Base-by-base conservation (phyloP, 2,113 vertebrate genomes). In the Eidolon helvum region DNA sequence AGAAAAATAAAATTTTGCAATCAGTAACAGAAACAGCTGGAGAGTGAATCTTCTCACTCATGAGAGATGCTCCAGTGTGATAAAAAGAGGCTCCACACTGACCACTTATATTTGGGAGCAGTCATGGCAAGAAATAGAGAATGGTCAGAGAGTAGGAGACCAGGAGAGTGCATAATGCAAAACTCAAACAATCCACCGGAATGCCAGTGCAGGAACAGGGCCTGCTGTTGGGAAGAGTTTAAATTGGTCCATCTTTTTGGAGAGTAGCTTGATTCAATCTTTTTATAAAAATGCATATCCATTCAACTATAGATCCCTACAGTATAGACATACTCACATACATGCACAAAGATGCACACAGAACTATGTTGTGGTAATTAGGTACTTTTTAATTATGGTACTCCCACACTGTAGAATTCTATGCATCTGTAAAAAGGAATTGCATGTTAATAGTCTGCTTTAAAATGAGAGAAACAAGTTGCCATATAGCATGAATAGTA, bases 1-100 rank as follows among this genome's bases (percentile, higher is more conserved):
- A 22, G 53, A 86, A 66, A 83, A 93, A 55, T n/a, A 45, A 85
- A 95, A 78, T 57, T 87, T 69, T 96, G 66, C 21, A 71, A 66
- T 91, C 35, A 61, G 40, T 63, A 65, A 28, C 2, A 19, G 71
- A 83, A 91, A 59, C 35, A 77, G 22, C 71, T 93, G 90, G 59
- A 80, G 85, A 87, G 57, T 61, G 61, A 43, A 40, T 75, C 61
- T 86, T 35, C 22, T 93, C 68, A 71, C 21, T 75, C 26, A 22
- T 5, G 14, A 92, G 61, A 65, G 71, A 75, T 53, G 59, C 30
- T 87, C 40, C 55, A 33, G 4, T 83, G 55, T 83, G 78, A 21
- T 65, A 26, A 91, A 45, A 83, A 35, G 33, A 79, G 50, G 28
- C 35, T 90, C 10, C 33, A 30, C 24, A 2, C 40, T 80, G 43